Percentiles rank a stretch among this genome's conserved stretches.
Evolutionary conservation across 2,888 invertebrate species (phyloP).

Genomic region (Arge pagana): DNA sequence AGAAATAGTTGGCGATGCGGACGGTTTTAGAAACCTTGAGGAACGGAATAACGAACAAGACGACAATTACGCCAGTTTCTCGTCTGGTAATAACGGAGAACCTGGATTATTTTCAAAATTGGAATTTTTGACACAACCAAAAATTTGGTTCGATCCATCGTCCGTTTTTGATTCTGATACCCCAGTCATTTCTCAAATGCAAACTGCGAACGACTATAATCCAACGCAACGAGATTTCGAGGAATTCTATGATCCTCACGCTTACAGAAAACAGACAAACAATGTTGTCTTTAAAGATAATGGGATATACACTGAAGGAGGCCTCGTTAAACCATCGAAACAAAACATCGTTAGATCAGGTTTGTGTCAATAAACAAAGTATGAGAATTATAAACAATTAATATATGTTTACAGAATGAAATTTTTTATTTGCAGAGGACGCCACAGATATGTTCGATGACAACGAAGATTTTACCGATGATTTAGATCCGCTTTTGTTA

Average conservation of each 20-base stretch:
- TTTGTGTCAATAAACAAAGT: slow-evolving; percentile 16
- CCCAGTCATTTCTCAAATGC: no score
- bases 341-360: slow-evolving; percentile 33
- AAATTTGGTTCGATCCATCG: background rate
- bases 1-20: no score
- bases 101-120: slow-evolving; percentile 23
- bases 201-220: no score
- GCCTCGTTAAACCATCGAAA: slow-evolving; percentile 39
- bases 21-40: no score
- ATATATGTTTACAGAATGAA: slow-evolving; percentile 41
- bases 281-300: background rate
- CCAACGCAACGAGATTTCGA: slow-evolving; percentile 4
- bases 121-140: slow-evolving; percentile 20
- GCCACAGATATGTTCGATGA: slow-evolving; percentile 47
- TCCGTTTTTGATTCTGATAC: no score
- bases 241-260: slow-evolving; percentile 1
- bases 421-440: slow-evolving; percentile 53
- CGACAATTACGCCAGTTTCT: slow-evolving; percentile 39
- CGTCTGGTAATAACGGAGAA: slow-evolving; percentile 41
- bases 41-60: slow-evolving; percentile 15
- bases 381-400: slow-evolving; percentile 11
- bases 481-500: slow-evolving; percentile 39
- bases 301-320: slow-evolving; percentile 46
- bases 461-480: slow-evolving; percentile 59
- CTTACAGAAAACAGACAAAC: slow-evolving; percentile 1